phyloP scores from a whole-genome alignment of 2,888 invertebrate species.

The Barypeithes pellucidus region DNA sequence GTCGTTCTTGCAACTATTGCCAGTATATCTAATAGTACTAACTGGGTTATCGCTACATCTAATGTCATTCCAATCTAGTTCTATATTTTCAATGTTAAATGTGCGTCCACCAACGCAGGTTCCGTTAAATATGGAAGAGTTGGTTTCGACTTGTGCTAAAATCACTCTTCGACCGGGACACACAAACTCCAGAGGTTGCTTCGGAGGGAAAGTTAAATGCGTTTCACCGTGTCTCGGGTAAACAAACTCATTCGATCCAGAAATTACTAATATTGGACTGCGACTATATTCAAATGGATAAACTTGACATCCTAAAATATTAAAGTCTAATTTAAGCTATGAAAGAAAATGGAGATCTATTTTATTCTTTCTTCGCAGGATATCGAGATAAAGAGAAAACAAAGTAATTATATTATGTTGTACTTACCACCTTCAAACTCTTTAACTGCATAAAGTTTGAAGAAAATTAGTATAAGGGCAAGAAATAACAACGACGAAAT shows the following conservation, averaged over 20 bases:
- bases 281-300: not conserved
- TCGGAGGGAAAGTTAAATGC: constrained; percentile 9
- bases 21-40: constrained; percentile 63
- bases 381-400: too few relatives aligned
- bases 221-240: constrained; percentile 29
- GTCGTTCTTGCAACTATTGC: constrained; percentile 1
- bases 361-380: too few relatives aligned
- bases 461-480: not conserved
- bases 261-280: constrained; percentile 31
- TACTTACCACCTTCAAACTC: not conserved
- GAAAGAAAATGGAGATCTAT: too few relatives aligned
- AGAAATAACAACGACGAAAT: not conserved
- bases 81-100: constrained; percentile 9
- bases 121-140: not conserved
- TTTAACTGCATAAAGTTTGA: not conserved
- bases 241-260: constrained; percentile 31
- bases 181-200: constrained; percentile 37
- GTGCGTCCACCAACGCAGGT: constrained; percentile 4
- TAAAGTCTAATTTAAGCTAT: too few relatives aligned
- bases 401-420: too few relatives aligned
- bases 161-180: constrained; percentile 31
- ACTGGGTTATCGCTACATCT: constrained; percentile 20
- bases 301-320: constrained; percentile 54
- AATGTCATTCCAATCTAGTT: constrained; percentile 23
- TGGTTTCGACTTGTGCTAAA: not conserved